Evolutionary conservation across 2,888 invertebrate genomes (phyloP).

Genomic region (Automeris io): DNA sequence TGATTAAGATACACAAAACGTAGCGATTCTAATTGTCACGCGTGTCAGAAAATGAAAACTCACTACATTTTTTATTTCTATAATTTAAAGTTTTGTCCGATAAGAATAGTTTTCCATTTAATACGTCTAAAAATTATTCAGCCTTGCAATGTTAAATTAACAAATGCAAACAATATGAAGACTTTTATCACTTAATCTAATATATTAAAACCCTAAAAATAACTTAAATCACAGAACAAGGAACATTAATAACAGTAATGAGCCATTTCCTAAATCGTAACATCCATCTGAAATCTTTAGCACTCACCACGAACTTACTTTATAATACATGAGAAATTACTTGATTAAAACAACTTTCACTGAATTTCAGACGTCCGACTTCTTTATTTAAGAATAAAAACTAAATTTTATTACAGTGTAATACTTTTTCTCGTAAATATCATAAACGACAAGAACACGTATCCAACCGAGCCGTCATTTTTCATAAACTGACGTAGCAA

Average conservation of each 20-base stretch:
- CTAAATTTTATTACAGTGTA: constrained; percentile 54
- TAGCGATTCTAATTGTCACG: background rate
- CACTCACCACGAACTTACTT: constrained; percentile 65
- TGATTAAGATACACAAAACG: background rate
- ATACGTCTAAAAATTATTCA: too few relatives aligned
- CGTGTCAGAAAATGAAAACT: background rate
- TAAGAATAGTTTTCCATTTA: too few relatives aligned
- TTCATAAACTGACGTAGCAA: constrained; percentile 68
- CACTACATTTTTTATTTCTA: too few relatives aligned
- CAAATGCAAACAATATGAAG: too few relatives aligned
- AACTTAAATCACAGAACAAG: background rate
- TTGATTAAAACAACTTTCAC: constrained; percentile 47
- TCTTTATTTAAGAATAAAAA: constrained; percentile 40
- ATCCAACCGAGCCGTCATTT: constrained; percentile 75
- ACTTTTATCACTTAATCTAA: too few relatives aligned
- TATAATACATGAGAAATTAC: constrained; percentile 63
- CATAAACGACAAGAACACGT: constrained; percentile 75
- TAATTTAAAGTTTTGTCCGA: too few relatives aligned
- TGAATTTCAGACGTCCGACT: constrained; percentile 42
- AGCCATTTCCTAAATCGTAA: constrained; percentile 51
- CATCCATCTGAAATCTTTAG: constrained; percentile 51
- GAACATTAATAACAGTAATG: constrained; percentile 29
- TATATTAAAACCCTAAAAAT: background rate
- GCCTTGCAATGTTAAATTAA: too few relatives aligned
- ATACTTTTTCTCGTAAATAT: constrained; percentile 75